Conservation (phyloP, 2,888 invertebrate species). For the Synanthedon tipuliformis region DNA sequence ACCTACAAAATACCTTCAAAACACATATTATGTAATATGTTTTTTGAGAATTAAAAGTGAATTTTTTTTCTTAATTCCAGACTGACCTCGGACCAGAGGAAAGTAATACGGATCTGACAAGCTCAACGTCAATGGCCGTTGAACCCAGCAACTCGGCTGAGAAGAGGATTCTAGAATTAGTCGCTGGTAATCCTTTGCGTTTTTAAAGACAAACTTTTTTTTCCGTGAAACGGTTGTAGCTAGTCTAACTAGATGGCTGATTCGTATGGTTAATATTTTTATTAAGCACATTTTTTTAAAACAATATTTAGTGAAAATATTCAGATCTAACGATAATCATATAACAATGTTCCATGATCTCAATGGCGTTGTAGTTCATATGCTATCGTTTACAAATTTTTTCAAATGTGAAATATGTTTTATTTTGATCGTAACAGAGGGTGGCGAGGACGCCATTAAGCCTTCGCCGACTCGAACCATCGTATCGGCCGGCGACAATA, state of each 20-base stretch:
- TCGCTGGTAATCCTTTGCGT: conserved; percentile 56
- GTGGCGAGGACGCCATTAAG: conserved; percentile 71
- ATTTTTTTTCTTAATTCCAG: conserved; percentile 15
- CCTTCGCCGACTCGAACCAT: conserved; percentile 73
- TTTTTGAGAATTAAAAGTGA: not conserved
- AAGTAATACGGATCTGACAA: conserved; percentile 66
- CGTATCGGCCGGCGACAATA: conserved; percentile 70
- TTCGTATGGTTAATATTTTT: too few species aligned
- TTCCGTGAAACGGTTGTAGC: too few species aligned
- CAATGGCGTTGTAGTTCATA: too few species aligned
- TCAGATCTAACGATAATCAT: too few species aligned
- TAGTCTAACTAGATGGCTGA: too few species aligned
- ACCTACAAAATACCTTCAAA: too few species aligned
- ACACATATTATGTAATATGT: too few species aligned
- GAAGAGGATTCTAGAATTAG: conserved; percentile 78
- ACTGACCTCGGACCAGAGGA: conserved; percentile 47
- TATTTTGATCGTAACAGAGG: conserved; percentile 30
- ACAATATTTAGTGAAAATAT: too few species aligned
- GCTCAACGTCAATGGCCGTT: conserved; percentile 80
- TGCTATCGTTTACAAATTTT: not conserved
- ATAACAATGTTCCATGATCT: too few species aligned
- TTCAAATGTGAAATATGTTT: not conserved
- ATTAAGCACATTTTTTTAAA: too few species aligned
- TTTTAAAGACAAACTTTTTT: too few species aligned
- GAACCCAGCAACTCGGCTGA: conserved; percentile 80